These are phyloP conservation scores for Monodelphis domestica DNA, from an alignment of 2,797 vertebrate genomes.

Conservation along the genomic window DNA sequence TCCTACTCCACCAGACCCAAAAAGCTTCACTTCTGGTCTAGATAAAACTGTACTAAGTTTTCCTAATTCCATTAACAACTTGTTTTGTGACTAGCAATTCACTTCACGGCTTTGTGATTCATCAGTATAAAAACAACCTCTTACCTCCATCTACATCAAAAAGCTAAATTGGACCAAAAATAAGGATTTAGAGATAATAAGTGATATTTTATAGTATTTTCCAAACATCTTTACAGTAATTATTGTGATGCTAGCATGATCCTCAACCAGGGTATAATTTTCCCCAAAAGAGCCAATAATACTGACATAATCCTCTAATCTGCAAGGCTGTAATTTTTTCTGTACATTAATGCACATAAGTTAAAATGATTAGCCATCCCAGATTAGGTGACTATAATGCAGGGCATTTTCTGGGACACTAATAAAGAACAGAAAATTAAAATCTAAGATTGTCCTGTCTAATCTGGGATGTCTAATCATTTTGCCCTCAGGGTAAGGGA, in stretches of 20 bases:
- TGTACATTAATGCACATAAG: background rate
- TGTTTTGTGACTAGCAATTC: background rate
- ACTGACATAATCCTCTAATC: background rate
- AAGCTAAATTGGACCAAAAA: background rate
- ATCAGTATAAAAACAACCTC: background rate
- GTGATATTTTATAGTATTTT: background rate
- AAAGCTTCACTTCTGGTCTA: background rate
- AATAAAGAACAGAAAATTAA: background rate
- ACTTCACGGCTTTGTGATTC: background rate
- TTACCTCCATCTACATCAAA: background rate
- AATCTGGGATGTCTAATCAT: background rate
- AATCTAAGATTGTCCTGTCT: background rate
- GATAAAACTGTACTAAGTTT: background rate
- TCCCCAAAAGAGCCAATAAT: background rate
- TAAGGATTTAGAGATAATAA: slow-evolving; percentile 5
- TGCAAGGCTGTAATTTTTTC: background rate
- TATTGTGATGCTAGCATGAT: background rate
- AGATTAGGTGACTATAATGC: background rate
- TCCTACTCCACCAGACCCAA: background rate
- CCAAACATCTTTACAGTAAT: background rate
- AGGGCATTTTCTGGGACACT: background rate
- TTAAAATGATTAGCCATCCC: slow-evolving; percentile 8
- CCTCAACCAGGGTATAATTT: background rate
- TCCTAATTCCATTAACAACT: background rate
- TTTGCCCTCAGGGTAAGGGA: background rate